A percentile compares a stretch with the other conserved stretches of the same genome.
Conservation (phyloP, 64 coral and sea anemone genomes). For the Exaiptasia diaphana region DNA sequence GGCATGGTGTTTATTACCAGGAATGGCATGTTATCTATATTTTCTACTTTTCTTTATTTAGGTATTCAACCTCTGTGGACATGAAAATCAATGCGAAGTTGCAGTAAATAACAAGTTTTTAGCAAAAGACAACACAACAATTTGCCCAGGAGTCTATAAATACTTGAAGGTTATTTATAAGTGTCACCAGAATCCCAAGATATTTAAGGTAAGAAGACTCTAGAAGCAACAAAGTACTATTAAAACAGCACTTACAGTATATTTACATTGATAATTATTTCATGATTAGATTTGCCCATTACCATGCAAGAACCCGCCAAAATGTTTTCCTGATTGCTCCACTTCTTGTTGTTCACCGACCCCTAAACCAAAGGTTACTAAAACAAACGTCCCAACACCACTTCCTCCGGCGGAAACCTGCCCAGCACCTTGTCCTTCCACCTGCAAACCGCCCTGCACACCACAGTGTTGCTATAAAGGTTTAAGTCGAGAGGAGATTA, state of each 20-base stretch:
- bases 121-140: conserved; percentile 51
- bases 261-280: background rate
- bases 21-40: background rate
- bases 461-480: conserved; percentile 19
- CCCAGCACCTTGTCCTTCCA: conserved; percentile 36
- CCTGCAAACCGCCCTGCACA: conserved; percentile 38
- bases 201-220: conserved; percentile 52
- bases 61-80: conserved; percentile 70
- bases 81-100: conserved; percentile 62
- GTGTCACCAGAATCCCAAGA: conserved; percentile 75
- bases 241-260: background rate
- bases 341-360: conserved; percentile 65
- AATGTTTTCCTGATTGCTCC: conserved; percentile 75
- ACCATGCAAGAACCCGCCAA: conserved; percentile 60
- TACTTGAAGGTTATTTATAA: conserved; percentile 75
- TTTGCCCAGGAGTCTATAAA: conserved; percentile 76
- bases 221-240: background rate
- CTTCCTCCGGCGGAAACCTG: conserved; percentile 6
- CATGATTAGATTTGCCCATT: conserved; percentile 60
- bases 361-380: conserved; percentile 45
- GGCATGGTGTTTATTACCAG: too few species aligned
- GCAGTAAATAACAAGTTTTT: conserved; percentile 66
- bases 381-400: conserved; percentile 14
- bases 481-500: conserved; percentile 6
- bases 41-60: background rate